These are phyloP conservation scores for Acleris cristana DNA, from an alignment of 2,888 invertebrate genomes.

Conservation along the genomic window DNA sequence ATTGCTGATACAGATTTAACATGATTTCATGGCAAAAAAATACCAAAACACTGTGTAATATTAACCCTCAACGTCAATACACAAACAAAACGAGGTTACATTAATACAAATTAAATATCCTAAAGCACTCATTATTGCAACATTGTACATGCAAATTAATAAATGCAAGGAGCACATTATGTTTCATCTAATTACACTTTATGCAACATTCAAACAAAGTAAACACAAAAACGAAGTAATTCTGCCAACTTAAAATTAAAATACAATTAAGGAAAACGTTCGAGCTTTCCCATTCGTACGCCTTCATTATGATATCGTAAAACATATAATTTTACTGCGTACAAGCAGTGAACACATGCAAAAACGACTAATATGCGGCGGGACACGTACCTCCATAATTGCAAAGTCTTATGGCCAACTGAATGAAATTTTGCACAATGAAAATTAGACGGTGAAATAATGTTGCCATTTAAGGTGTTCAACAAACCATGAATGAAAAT, in stretches of 20 bases:
- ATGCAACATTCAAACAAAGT: constrained; percentile 40
- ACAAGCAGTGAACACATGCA: constrained; percentile 47
- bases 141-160: constrained; percentile 9
- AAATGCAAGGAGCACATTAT: background rate
- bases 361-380: constrained; percentile 51
- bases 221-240: constrained; percentile 41
- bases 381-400: constrained; percentile 43
- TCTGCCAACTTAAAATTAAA: constrained; percentile 53
- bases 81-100: no score
- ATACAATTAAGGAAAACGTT: constrained; percentile 58
- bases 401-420: constrained; percentile 43
- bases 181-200: constrained; percentile 33
- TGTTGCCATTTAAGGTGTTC: constrained; percentile 63
- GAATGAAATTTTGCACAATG: constrained; percentile 64
- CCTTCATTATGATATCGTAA: constrained; percentile 58
- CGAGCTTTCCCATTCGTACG: constrained; percentile 46
- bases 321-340: constrained; percentile 53
- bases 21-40: no score
- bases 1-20: no score
- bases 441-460: constrained; percentile 63
- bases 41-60: no score
- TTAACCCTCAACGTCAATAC: no score
- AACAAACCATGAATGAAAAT: constrained; percentile 71
- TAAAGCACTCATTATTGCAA: constrained; percentile 5
- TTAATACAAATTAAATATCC: background rate